Percentiles rank a stretch among this genome's conserved stretches.
These are phyloP conservation scores for Vicugna pacos DNA, from an alignment of 2,113 vertebrate species.

Conservation along the genomic window DNA sequence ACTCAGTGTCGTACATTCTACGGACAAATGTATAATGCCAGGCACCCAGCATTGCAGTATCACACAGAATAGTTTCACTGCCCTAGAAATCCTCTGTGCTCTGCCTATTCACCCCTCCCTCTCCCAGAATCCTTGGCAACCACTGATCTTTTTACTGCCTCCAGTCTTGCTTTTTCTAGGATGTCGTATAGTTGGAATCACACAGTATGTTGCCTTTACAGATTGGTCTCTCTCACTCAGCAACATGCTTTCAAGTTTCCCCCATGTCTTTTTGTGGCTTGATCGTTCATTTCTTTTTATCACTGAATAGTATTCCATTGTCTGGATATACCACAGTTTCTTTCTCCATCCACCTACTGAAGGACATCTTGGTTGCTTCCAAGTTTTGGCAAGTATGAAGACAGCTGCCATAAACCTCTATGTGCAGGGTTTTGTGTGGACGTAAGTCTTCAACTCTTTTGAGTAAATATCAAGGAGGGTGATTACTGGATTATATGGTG, in stretches of 20 bases:
- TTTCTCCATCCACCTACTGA: neutral
- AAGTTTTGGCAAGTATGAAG: neutral
- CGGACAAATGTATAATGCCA: neutral
- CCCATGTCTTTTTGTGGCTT: neutral
- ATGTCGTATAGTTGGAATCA: neutral
- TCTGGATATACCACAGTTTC: neutral
- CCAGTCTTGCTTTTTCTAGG: neutral
- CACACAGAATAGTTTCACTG: neutral
- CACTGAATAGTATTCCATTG: neutral
- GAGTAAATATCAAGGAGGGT: neutral
- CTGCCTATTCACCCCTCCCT: neutral
- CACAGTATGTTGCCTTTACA: neutral
- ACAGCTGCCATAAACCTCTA: neutral
- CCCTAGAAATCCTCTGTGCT: neutral
- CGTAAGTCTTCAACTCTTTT: neutral
- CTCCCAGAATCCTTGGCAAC: neutral
- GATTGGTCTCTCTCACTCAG: neutral
- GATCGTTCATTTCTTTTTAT: neutral
- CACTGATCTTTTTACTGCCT: neutral
- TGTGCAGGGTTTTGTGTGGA: neutral
- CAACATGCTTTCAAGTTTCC: neutral
- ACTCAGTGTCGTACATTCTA: neutral
- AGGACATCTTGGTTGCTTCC: neutral
- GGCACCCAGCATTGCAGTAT: fast-evolving
- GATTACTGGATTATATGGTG: no score